A percentile compares a stretch with the other conserved stretches of the same genome.
These are phyloP conservation scores for Montipora sp. DNA, from an alignment of 64 coral and sea anemone species.

Conservation along the genomic window DNA sequence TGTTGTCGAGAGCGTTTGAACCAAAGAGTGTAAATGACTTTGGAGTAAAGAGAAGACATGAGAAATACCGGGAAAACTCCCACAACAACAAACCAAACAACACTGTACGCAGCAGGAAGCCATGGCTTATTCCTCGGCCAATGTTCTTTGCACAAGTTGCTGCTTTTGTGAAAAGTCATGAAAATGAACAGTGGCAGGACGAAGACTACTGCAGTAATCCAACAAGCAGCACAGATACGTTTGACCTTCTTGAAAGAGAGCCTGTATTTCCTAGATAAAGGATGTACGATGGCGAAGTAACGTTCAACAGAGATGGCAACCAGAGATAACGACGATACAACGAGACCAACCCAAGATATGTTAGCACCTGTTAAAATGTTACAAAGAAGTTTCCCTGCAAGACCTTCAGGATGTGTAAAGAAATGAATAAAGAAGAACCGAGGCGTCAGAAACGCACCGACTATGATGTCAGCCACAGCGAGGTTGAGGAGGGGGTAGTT, in stretches of 20 bases:
- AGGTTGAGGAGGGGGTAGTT: conserved; percentile 1
- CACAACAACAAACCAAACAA: conserved; percentile 44
- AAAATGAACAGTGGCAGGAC: conserved; percentile 22
- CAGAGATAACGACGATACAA: neutral
- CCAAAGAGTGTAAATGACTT: conserved; percentile 43
- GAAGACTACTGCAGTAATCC: conserved; percentile 21
- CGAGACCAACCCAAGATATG: neutral
- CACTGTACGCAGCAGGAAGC: conserved; percentile 55
- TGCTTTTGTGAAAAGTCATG: neutral
- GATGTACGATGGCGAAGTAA: conserved; percentile 6
- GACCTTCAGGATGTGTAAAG: neutral
- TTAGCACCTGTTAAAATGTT: neutral
- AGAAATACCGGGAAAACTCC: conserved; percentile 27
- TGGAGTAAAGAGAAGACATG: conserved; percentile 35
- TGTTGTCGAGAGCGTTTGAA: neutral
- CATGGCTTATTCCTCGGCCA: conserved; percentile 21
- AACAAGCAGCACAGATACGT: neutral
- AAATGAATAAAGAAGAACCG: neutral
- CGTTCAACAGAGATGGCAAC: conserved; percentile 27
- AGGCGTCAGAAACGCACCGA: neutral
- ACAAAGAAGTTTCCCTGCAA: neutral
- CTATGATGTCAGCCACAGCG: conserved; percentile 37
- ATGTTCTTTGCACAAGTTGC: conserved; percentile 29
- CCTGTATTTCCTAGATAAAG: neutral
- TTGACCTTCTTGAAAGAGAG: neutral